A percentile compares a stretch with the other conserved stretches of the same genome.
Evolutionary conservation across 2,888 invertebrate genomes (phyloP).

Genomic region (Drosophila tripunctata): DNA sequence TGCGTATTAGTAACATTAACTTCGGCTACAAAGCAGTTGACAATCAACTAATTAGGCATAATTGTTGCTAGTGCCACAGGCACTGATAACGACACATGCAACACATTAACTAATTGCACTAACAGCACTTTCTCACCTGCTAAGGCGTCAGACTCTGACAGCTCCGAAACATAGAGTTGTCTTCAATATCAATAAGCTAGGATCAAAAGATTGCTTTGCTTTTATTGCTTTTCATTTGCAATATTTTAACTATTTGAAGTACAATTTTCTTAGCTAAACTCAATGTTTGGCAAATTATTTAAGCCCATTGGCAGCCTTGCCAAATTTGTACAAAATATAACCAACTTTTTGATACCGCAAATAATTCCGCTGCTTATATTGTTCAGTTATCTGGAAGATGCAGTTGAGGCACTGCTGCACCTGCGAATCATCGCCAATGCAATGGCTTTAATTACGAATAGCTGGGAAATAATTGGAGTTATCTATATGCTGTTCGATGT

Average conservation of each 20-base stretch:
- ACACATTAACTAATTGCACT: slow-evolving; percentile 56
- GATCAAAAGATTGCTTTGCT: not conserved
- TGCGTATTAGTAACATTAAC: slow-evolving; percentile 41
- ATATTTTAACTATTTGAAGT: not conserved
- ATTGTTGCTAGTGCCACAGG: slow-evolving; percentile 47
- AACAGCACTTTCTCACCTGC: slow-evolving; percentile 5
- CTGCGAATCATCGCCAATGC: not conserved
- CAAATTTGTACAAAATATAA: not conserved
- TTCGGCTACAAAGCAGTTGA: slow-evolving; percentile 26
- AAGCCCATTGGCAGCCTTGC: not conserved
- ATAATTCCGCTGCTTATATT: slow-evolving; percentile 2
- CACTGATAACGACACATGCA: slow-evolving; percentile 28
- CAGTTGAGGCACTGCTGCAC: not conserved
- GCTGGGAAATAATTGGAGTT: not conserved
- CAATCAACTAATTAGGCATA: slow-evolving; percentile 60
- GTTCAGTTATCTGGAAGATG: slow-evolving; percentile 9
- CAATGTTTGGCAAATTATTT: not conserved
- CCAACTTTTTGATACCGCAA: not conserved
- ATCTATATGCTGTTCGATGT: slow-evolving; percentile 12
- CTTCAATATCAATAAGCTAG: not conserved
- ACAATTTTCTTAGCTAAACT: not conserved
- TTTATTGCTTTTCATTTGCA: not conserved
- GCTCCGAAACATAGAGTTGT: too few relatives aligned
- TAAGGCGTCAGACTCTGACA: slow-evolving; percentile 5
- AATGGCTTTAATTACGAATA: not conserved